Evolutionary conservation across 2,797 vertebrate genomes (phyloP), one percentile per base, ranked within the genome.

Genomic region (Periparus ater): DNA sequence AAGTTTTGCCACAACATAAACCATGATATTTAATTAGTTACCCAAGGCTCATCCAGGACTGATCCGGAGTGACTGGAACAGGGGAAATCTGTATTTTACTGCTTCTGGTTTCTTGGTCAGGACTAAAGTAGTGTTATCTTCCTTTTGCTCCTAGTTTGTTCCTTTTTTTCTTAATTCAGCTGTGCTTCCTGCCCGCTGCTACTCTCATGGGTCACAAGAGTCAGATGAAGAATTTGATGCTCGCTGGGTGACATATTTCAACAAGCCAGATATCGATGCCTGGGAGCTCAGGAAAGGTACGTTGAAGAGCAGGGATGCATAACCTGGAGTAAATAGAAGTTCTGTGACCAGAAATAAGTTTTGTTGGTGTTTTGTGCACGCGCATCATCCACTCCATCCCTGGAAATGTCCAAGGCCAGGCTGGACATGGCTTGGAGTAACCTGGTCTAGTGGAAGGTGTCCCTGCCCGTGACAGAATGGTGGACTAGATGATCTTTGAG

Each of bases 231-330:
- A 99, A 95, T 99, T 99, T 50, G 99, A 99, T 96, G 98, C 99
- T 92, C 99, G 99, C 66, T 99, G 99, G 99, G 98, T 99, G 91
- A 99, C 98, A 0, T 99, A 99, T 91, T 99, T 99, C 97, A 99
- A 98, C 98, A 99, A 99, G 91, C 99, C 99, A 91, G 98, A 99
- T 93, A 98, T 99, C 1, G 99, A 99, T 96, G 98, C 98, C 86
- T 99, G 99, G 99, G 99, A 99, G 93, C 98, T 99, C 68, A 98
- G 98, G 96, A 99, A 99, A 99, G 99, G 99, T 99, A 97, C 14
- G 74, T 7, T 58, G 32, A 18, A 11, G 21, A 27, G 3, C 42
- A 40, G 27, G 53, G 81, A 27, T 26, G 61, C 1, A 26, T 67
- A 34, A 38, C 13, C 2, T 9, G 26, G 25, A 50, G 40, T 53